Base-by-base conservation (phyloP, 2,113 vertebrate species). In the Callaeas wilsoni region DNA sequence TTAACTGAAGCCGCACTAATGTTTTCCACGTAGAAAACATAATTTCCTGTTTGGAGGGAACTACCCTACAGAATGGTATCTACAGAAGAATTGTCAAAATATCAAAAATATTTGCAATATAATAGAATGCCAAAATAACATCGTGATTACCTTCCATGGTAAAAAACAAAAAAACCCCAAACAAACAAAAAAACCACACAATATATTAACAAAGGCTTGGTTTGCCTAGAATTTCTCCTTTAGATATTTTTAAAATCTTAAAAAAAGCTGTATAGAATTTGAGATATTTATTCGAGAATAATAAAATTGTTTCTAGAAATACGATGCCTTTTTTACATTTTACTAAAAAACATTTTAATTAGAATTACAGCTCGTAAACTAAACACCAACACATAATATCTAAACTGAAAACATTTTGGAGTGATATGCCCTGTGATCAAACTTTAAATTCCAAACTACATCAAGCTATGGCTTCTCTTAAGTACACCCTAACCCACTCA, bases 71-170 rank as follows among this genome's bases (percentile, higher is more conserved):
- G 42, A 56, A 71, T 20, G 7, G 17, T 6, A n/a, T 20, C 52
- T 64, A 64, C 44, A 76, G 17, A 94, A 62, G 8, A 81, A 42
- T 12, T 88, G 11, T 63, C 63, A 90, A 79, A 87, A 49, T 9
- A 82, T 19, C 1, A 42, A 50, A 78, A 65, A 55, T 17, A 42
- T 5, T 12, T 50, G 11, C 44, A 53, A 17, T 4, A 21, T 19
- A 78, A 63, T 0, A 25, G 17, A 85, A 85, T 8, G 12, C 11
- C 39, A 76, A 79, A 86, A 82, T 42, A 86, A 47, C 3, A 13
- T 29, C 47, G 19, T 16, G 0, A 33, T 47, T 57, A 25, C 10
- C 18, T 65, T 62, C 6, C 16, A 55, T 1, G 1, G 21, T 10
- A 17, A n/a, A 41, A 59, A 49, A 44, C 27, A 22, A 50, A 49